Evolutionary conservation across 1,140 invertebrate genomes (phyloP), one percentile per base, ranked within the genome.

Genomic region (Trichogramma pretiosum): DNA sequence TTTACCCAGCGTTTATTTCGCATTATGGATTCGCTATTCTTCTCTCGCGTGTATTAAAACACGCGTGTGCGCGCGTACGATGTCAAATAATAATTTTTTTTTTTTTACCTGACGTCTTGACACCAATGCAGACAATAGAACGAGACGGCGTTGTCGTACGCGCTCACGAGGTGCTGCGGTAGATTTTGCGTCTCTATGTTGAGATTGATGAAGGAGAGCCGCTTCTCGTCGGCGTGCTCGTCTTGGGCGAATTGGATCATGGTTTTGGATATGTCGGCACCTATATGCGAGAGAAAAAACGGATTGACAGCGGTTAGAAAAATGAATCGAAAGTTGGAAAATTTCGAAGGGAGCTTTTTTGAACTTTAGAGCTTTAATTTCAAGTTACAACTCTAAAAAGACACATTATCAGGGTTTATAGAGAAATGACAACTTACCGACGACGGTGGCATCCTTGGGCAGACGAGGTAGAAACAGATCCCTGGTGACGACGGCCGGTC

Each of bases 121-220:
- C 88, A 80, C 87, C 87, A 91, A 55, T 90, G 87, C 1, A 90
- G 67, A 52, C 86, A 85, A 59, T 88, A 87, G 56, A 89, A 88
- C 0, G 87, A 89, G 39, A 87, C 79, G 1, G 79, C 77, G 56
- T 87, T 84, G 50, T 84, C 74, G 54, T 84, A 88, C 23, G 65
- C 62, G n/a, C 65, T 74, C 10, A 65, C 54, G 48, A 76, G 52
- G 14, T 76, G 60, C 2, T 62, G 61, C 0, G 76, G 74, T 32
- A 80, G 56, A 0, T 77, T 60, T 3, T 62, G 58, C 1, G 63
- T 50, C 28, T 76, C 75, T 36, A 89, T 83, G 56, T 90, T 82
- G 46, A 87, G 59, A 18, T 79, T 66, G 2, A 71, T 58, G 58
- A 86, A 91, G 3, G 72, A 65, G 2, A 82, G 63, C 45, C 71